Conservation (phyloP, 2,113 vertebrate species). For the Paedocypris sp. region DNA sequence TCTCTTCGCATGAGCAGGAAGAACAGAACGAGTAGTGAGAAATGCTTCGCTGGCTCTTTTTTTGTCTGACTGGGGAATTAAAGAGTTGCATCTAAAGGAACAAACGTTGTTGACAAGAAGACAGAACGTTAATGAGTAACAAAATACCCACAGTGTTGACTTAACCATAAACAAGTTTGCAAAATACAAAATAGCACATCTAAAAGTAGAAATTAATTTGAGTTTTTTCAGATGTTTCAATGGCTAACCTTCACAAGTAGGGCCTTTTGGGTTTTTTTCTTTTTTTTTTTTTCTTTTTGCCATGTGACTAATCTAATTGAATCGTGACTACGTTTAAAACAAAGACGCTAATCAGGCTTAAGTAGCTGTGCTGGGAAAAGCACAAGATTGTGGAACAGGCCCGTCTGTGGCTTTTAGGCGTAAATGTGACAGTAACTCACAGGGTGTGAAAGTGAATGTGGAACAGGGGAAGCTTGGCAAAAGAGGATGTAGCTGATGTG, state of each 20-base stretch:
- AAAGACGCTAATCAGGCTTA: neutral
- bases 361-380: neutral
- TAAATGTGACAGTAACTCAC: conserved; percentile 29
- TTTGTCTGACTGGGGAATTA: neutral
- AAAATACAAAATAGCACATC: no score
- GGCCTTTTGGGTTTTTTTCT: no score
- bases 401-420: neutral
- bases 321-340: neutral
- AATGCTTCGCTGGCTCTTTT: neutral
- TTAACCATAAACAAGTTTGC: no score
- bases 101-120: no score
- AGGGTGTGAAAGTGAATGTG: conserved; percentile 57
- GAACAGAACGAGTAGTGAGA: conserved; percentile 33
- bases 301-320: neutral
- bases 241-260: no score
- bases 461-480: conserved; percentile 55
- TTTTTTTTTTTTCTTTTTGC: neutral
- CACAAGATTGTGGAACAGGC: neutral
- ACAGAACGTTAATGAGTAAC: no score
- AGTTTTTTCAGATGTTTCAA: no score
- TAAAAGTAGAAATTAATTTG: no score
- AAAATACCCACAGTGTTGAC: no score
- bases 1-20: conserved; percentile 57
- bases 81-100: no score
- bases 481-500: conserved; percentile 51